Base-by-base conservation (phyloP, 2,113 vertebrate species). In the Hiodon tergisus region DNA sequence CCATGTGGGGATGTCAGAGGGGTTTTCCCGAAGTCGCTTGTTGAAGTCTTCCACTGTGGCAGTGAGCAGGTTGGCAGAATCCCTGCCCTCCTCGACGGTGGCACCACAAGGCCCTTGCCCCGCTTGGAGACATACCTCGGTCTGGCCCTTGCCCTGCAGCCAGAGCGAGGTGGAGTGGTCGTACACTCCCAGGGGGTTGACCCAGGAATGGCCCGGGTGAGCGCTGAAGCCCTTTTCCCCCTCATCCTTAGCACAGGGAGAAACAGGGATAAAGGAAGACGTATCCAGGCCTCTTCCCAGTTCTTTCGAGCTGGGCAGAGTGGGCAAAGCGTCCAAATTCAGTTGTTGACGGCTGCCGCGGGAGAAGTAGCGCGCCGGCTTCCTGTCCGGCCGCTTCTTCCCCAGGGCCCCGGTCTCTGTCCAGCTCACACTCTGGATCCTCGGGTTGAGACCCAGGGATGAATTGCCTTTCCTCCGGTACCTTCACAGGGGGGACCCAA, bases 141-240 rank as follows among this genome's bases (percentile, higher is more conserved):
- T 60, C 69, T 78, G 86, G 50, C 93, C 94, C 83, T 92, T 95
- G 62, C 96, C 96, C 85, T 95, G 93, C 48, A 96, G 80, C 96
- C 95, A 98, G 62, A 91, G 85, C 0, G 92, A 79, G 17, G 96
- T 97, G 69, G 93, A 91, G 3, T 82, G 67, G 84, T 98, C 96
- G 67, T 98, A 98, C 78, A 98, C 86, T 3, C 95, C 93, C 57
- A 98, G 91, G n/a, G 94, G 94, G 83, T 99, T 96, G 67, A 92
- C 78, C 48, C 81, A 89, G 0, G 77, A 82, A 5, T 78, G 72
- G 9, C 74, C 67, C 3, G 81, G 79, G 50, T 63, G 59, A n/a
- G 46, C 7, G 13, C 59, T 48, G 17, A 55, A 50, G 53, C 4
- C 77, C 31, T 31, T 31, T 2, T 71, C 73, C 53, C 83, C 88